These are phyloP conservation scores for Oceanites oceanicus DNA, from an alignment of 2,113 vertebrate species.

Conservation along the genomic window DNA sequence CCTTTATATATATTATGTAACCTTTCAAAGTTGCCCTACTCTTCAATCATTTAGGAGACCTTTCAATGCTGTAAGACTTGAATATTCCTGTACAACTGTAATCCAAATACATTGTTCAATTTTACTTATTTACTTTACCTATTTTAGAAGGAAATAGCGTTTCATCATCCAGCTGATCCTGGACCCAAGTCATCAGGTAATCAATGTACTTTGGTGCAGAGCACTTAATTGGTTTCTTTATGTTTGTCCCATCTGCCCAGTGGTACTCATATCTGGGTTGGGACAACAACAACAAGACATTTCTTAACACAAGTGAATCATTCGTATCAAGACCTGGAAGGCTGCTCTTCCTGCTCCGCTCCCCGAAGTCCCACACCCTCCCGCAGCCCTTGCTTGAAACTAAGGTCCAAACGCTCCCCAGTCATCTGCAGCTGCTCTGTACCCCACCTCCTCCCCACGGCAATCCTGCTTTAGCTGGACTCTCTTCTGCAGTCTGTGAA, in stretches of 20 bases:
- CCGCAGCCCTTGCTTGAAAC: neutral
- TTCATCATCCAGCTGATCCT: constrained; percentile 85
- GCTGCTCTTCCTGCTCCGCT: neutral
- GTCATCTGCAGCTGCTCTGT: neutral
- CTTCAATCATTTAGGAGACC: neutral
- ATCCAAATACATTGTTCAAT: neutral
- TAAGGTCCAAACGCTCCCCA: accelerated
- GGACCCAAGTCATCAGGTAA: constrained; percentile 86
- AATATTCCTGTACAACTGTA: neutral
- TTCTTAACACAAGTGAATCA: neutral
- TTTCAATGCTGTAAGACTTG: accelerated
- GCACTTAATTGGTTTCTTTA: constrained; percentile 90
- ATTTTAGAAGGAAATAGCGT: constrained; percentile 85
- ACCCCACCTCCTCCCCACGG: accelerated
- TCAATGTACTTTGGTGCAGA: constrained; percentile 90
- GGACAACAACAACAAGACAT: neutral
- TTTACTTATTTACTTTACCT: constrained; percentile 59
- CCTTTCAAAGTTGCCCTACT: neutral
- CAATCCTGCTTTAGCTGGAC: no score
- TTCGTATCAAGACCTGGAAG: neutral
- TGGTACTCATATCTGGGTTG: constrained; percentile 85
- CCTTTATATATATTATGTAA: neutral
- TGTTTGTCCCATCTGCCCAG: constrained; percentile 89
- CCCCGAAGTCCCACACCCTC: neutral
- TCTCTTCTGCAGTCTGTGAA: neutral